Conservation (phyloP, 2,797 vertebrate species). For the Acanthis flammea region DNA sequence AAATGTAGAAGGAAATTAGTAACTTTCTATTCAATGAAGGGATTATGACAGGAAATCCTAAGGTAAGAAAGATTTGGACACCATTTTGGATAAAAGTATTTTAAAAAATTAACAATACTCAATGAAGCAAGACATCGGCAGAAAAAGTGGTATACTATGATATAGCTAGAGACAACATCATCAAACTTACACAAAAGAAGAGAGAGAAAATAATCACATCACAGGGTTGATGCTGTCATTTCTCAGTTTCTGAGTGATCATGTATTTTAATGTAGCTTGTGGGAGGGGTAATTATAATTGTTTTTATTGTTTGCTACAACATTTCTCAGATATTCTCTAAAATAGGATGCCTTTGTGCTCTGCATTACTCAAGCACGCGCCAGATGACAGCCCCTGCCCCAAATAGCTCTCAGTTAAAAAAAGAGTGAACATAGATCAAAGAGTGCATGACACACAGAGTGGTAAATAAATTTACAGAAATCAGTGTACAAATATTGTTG, state of each 20-base stretch:
- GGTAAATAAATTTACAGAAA: neutral
- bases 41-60: neutral
- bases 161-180: neutral
- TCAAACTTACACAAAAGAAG: neutral
- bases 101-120: neutral
- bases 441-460: neutral
- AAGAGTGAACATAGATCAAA: neutral
- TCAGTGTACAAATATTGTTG: fast-evolving
- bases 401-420: neutral
- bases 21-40: neutral
- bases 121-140: neutral
- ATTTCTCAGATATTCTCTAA: neutral
- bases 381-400: neutral
- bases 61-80: neutral
- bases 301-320: neutral
- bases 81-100: neutral
- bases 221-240: neutral
- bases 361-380: neutral
- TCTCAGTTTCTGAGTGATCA: neutral
- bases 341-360: neutral
- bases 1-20: neutral
- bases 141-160: neutral
- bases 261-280: neutral
- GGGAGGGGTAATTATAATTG: neutral
- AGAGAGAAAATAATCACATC: neutral